phyloP scores from a whole-genome alignment of 2,888 invertebrate species.

The Iphiclides podalirius region DNA sequence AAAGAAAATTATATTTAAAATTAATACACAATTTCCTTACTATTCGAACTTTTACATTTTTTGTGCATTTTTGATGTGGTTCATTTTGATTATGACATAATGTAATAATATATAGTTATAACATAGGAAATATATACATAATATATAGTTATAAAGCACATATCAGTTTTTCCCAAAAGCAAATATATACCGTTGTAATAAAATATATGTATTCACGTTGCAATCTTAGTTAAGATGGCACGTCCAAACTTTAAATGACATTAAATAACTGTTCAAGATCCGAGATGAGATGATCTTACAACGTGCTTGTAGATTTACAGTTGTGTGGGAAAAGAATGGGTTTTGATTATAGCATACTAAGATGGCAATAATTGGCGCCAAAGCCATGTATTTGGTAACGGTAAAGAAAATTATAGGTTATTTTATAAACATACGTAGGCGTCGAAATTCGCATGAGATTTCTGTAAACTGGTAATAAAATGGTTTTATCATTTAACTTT shows the following conservation, averaged over 20 bases:
- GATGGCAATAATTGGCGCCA: slow-evolving; percentile 6
- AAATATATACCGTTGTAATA: too few species aligned
- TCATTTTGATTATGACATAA: too few species aligned
- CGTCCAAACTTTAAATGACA: background rate
- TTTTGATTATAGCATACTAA: slow-evolving; percentile 10
- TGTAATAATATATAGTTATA: too few species aligned
- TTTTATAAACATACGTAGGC: background rate
- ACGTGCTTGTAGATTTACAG: background rate
- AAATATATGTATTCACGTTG: too few species aligned
- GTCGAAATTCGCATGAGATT: background rate
- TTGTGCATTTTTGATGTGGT: too few species aligned
- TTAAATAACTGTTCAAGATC: slow-evolving; percentile 12
- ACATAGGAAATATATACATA: too few species aligned
- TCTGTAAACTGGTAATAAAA: background rate
- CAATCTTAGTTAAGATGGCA: slow-evolving; percentile 10
- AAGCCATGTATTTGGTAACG: slow-evolving; percentile 4
- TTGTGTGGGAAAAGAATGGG: slow-evolving; percentile 4
- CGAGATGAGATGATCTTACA: slow-evolving; percentile 1
- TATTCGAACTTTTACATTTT: too few species aligned
- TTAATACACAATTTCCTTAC: too few species aligned
- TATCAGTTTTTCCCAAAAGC: too few species aligned
- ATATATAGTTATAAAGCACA: too few species aligned
- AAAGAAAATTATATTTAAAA: too few species aligned
- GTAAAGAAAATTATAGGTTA: slow-evolving; percentile 1
- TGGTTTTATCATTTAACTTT: background rate